These are phyloP conservation scores for Theristus sp. DNA, from an alignment of 2,888 invertebrate genomes.

Conservation along the genomic window DNA sequence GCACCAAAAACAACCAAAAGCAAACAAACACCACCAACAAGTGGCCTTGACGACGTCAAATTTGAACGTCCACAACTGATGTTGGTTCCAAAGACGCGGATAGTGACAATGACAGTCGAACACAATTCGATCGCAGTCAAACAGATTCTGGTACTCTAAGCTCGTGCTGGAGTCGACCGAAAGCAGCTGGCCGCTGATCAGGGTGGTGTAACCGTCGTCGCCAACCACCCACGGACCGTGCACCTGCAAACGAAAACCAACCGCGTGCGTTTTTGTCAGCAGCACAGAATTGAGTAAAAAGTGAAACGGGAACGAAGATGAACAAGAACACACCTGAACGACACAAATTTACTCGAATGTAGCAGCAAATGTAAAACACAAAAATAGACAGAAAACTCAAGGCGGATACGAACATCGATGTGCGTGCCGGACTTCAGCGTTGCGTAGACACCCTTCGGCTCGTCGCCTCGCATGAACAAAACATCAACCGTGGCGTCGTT, in stretches of 20 bases:
- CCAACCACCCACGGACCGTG: slow-evolving; percentile 80
- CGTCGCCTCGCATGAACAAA: slow-evolving; percentile 71
- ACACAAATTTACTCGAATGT: no score
- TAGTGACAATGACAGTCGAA: slow-evolving; percentile 72
- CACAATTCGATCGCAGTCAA: slow-evolving; percentile 82
- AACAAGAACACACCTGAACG: no score
- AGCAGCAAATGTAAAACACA: neutral
- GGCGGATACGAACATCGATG: slow-evolving; percentile 45
- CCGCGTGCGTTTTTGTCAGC: neutral
- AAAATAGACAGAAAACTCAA: neutral
- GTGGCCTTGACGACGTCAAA: slow-evolving; percentile 13
- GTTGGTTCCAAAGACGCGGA: slow-evolving; percentile 83
- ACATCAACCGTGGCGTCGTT: slow-evolving; percentile 87
- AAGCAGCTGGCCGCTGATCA: slow-evolving; percentile 75
- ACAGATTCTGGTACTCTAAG: slow-evolving; percentile 70
- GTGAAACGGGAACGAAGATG: no score
- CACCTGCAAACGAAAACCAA: slow-evolving; percentile 41
- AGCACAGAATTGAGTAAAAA: no score
- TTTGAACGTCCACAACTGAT: slow-evolving; percentile 78
- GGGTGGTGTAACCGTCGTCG: slow-evolving; percentile 68
- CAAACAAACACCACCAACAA: no score
- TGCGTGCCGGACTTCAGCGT: slow-evolving; percentile 87
- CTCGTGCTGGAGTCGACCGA: slow-evolving; percentile 89
- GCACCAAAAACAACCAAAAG: no score
- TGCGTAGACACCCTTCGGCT: slow-evolving; percentile 84